Base-by-base conservation (phyloP, 92 coral and sea anemone species). In the Chrysogorgia sp. region DNA sequence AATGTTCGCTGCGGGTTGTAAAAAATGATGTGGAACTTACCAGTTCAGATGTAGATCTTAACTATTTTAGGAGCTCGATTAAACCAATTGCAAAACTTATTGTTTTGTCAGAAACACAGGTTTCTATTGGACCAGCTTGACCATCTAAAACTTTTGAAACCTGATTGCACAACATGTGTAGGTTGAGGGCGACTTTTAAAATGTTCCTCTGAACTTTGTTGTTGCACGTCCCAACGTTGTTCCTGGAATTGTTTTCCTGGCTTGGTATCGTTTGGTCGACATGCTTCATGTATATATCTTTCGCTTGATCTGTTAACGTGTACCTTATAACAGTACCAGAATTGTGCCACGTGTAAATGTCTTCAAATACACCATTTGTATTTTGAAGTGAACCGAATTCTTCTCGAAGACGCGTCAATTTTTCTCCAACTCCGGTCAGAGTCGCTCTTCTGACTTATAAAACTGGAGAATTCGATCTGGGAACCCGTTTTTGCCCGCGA, bases 401-500 rank as follows among this genome's bases (percentile, higher is more conserved):
- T 21, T 68, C 58, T 30, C 12, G 52, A 25, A 68, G 58, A 26
- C 26, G 20, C 15, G 14, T 13, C 14, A 68, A 41, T 15, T 28
- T 47, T 48, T 68, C 75, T 23, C 75, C 75, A 30, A 68, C 75
- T 24, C 40, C 58, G 1, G 58, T 43, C 3, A 67, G 58, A 23
- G 75, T 40, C 24, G 75, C 31, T 34, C 22, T 24, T 67, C 75
- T 2, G 58, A 21, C 48, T 45, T 21, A n/a, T 67, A 67, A 1
- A 33, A 4, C 15, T 37, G 23, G 29, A 67, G 34, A 1, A 67
- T 67, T n/a, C 58, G 75, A 25, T 67, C 75, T 2, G 75, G 75
- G 48, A 67, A 67, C 9, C 75, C 58, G 23, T 67, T 67, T 29
- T 67, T 67, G 1, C 56, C 75, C 8, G 75, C 31, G 34, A 67